Conservation (phyloP, 2,113 vertebrate species). For the Channa maculata region DNA sequence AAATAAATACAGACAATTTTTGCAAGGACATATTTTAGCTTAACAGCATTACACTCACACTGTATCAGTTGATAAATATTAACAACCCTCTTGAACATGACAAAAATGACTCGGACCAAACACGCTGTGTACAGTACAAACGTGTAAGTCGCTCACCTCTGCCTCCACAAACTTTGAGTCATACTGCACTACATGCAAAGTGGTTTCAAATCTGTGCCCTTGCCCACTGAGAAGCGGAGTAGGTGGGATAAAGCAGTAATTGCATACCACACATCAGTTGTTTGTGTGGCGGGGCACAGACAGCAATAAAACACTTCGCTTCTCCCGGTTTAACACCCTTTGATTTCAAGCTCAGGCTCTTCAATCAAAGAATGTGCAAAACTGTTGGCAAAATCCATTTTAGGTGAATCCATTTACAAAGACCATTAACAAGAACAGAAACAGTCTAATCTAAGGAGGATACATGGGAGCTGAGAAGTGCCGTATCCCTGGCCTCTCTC, state of each 20-base stretch:
- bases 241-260: slow-evolving; percentile 36
- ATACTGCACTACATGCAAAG: slow-evolving; percentile 13
- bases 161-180: slow-evolving; percentile 33
- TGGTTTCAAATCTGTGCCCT: slow-evolving; percentile 20
- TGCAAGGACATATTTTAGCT: too few species aligned
- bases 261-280: slow-evolving; percentile 51
- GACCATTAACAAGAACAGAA: slow-evolving; percentile 19
- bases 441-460: slow-evolving; percentile 19
- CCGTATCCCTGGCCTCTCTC: slow-evolving; percentile 36
- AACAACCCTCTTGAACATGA: slow-evolving; percentile 6
- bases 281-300: slow-evolving; percentile 31
- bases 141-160: background rate
- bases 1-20: too few species aligned
- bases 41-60: background rate
- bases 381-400: slow-evolving; percentile 13
- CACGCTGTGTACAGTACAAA: background rate
- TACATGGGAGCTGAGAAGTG: slow-evolving; percentile 26
- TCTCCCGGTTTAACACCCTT: background rate
- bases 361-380: slow-evolving; percentile 18
- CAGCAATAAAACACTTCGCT: slow-evolving; percentile 40
- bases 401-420: too few species aligned
- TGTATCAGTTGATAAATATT: background rate
- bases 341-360: slow-evolving; percentile 11
- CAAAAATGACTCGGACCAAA: background rate
- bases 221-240: slow-evolving; percentile 13